These are phyloP conservation scores for Desoria tigrina DNA, from an alignment of 2,888 invertebrate genomes.

Conservation along the genomic window DNA sequence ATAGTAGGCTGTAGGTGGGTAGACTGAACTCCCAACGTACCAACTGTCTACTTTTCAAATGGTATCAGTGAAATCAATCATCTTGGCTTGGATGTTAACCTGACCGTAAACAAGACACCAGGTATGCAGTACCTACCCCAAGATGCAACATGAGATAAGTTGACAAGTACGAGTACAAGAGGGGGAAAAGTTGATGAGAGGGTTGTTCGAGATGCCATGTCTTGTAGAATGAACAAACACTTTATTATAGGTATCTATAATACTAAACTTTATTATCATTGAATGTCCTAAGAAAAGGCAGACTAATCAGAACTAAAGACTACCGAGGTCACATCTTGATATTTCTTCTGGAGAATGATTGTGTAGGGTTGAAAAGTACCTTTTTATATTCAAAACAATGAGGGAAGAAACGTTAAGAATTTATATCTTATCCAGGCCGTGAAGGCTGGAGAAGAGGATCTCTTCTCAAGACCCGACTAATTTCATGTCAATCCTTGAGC, in stretches of 20 bases:
- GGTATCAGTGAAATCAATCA: slow-evolving; percentile 2
- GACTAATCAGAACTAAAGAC: slow-evolving; percentile 7
- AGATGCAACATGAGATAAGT: slow-evolving; percentile 5
- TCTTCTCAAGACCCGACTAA: slow-evolving; percentile 28
- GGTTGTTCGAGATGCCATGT: slow-evolving; percentile 1
- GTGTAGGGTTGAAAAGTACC: slow-evolving; percentile 3
- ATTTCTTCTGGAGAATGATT: no score
- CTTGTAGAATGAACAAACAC: no score
- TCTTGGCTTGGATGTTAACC: not conserved
- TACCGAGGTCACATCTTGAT: not conserved
- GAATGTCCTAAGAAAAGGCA: not conserved
- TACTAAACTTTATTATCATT: not conserved
- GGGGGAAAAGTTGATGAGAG: slow-evolving; percentile 9
- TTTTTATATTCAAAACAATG: slow-evolving; percentile 24
- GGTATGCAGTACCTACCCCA: not conserved
- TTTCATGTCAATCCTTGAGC: slow-evolving; percentile 33
- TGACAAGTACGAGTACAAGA: slow-evolving; percentile 4
- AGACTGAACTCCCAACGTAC: no score
- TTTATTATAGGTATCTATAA: no score
- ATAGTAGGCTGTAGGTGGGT: no score
- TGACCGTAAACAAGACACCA: not conserved
- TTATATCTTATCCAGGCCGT: not conserved
- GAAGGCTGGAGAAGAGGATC: no score
- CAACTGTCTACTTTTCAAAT: no score
- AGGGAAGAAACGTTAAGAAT: slow-evolving; percentile 11